Percentiles rank a stretch among this genome's conserved stretches.
Evolutionary conservation across 2,888 invertebrate genomes (phyloP).

Genomic region (Netelia melanura): DNA sequence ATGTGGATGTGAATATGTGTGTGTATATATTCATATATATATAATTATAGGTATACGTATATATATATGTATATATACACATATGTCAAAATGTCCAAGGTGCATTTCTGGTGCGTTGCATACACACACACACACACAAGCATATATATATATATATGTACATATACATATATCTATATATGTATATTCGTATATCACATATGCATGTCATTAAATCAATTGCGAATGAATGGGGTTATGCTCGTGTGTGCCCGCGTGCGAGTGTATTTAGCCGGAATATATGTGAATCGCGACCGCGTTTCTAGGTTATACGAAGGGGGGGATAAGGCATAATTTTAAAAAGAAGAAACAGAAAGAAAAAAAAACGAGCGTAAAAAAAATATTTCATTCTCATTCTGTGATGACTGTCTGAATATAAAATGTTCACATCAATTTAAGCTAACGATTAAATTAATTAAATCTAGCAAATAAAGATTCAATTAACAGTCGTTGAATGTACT

Average conservation of each 20-base stretch:
- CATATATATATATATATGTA: slow-evolving; percentile 64
- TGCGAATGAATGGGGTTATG: slow-evolving; percentile 66
- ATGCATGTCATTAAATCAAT: slow-evolving; percentile 74
- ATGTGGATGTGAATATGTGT: slow-evolving; percentile 62
- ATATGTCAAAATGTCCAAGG: slow-evolving; percentile 56
- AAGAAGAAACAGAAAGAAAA: slow-evolving; percentile 10
- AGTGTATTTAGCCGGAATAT: slow-evolving; percentile 62
- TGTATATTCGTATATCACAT: slow-evolving; percentile 61
- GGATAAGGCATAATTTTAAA: slow-evolving; percentile 33
- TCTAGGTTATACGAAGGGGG: slow-evolving; percentile 65
- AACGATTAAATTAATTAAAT: slow-evolving; percentile 76
- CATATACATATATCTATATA: slow-evolving; percentile 62
- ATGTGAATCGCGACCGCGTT: slow-evolving; percentile 74
- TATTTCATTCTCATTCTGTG: slow-evolving; percentile 84
- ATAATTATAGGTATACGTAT: slow-evolving; percentile 62
- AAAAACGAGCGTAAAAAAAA: slow-evolving; percentile 70
- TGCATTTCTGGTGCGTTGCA: slow-evolving; percentile 32
- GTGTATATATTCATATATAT: slow-evolving; percentile 59
- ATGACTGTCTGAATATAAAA: slow-evolving; percentile 82
- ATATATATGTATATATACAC: slow-evolving; percentile 61
- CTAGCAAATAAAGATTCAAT: slow-evolving; percentile 75
- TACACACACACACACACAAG: slow-evolving; percentile 62
- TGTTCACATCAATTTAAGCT: slow-evolving; percentile 79
- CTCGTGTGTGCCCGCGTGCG: slow-evolving; percentile 42
- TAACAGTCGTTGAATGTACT: slow-evolving; percentile 77